Evolutionary conservation across 1,140 invertebrate species (phyloP).

Genomic region (Dendrolimus punctatus): DNA sequence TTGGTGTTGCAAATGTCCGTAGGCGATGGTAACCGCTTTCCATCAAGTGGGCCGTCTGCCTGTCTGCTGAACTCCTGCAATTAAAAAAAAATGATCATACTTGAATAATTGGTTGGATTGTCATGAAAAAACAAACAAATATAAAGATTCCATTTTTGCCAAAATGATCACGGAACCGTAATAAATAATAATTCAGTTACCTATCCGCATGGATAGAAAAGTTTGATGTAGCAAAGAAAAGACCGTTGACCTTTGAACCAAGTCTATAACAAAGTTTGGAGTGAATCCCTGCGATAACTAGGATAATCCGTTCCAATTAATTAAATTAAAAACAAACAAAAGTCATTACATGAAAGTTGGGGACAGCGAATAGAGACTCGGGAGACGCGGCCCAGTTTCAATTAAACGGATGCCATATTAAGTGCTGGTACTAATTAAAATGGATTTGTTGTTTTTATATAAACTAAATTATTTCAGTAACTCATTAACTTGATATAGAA

Average conservation of each 20-base stretch:
- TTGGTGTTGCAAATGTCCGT: too few relatives aligned
- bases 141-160: neutral
- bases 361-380: constrained; percentile 15
- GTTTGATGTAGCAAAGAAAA: constrained; percentile 17
- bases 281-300: constrained; percentile 42
- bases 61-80: too few relatives aligned
- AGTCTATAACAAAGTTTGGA: constrained; percentile 34
- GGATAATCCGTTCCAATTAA: constrained; percentile 50
- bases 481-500: too few relatives aligned
- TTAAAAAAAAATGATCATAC: too few relatives aligned
- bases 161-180: constrained; percentile 1
- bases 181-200: constrained; percentile 22
- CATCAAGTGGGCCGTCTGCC: too few relatives aligned
- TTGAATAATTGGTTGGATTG: too few relatives aligned
- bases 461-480: too few relatives aligned
- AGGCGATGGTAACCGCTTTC: too few relatives aligned
- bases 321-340: constrained; percentile 58
- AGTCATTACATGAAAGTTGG: constrained; percentile 43
- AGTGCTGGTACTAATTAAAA: too few relatives aligned
- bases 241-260: constrained; percentile 29
- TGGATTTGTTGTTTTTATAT: too few relatives aligned
- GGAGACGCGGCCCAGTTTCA: too few relatives aligned
- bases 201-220: constrained; percentile 14
- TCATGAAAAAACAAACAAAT: constrained; percentile 10
- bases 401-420: too few relatives aligned